Conservation (phyloP, 2,113 vertebrate species). For the Jaculus jaculus region DNA sequence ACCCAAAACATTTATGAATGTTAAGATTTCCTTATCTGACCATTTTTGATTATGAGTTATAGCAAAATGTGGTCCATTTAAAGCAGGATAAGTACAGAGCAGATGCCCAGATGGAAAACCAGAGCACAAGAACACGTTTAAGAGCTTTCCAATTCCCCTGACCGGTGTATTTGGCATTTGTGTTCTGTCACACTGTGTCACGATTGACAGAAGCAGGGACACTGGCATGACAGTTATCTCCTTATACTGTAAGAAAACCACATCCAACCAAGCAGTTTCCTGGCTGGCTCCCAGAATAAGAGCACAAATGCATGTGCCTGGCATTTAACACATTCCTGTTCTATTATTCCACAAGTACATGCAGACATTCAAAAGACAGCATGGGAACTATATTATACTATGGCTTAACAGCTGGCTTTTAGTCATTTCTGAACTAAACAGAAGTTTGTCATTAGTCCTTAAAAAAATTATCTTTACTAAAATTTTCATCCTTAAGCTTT, state of each 20-base stretch:
- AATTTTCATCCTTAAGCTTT: not conserved
- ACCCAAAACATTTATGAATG: not conserved
- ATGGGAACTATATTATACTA: no score
- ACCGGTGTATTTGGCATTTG: not conserved
- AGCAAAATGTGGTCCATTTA: not conserved
- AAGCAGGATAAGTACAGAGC: constrained; percentile 4
- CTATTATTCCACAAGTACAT: not conserved
- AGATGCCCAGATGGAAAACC: not conserved
- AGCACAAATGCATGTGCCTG: not conserved
- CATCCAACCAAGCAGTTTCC: not conserved
- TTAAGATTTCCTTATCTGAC: not conserved
- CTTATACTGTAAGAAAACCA: not conserved
- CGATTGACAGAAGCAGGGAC: not conserved
- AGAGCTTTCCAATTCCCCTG: constrained; percentile 14
- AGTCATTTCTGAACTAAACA: not conserved
- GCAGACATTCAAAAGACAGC: not conserved
- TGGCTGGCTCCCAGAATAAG: not conserved
- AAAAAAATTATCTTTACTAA: not conserved
- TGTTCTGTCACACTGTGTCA: not conserved
- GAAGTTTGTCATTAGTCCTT: not conserved
- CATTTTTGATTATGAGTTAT: not conserved
- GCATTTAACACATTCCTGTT: not conserved
- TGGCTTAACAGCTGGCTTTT: not conserved
- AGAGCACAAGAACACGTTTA: not conserved
- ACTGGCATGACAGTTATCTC: fast-evolving